Conservation (phyloP, 1,140 invertebrate species). For the Ceratina calcarata region DNA sequence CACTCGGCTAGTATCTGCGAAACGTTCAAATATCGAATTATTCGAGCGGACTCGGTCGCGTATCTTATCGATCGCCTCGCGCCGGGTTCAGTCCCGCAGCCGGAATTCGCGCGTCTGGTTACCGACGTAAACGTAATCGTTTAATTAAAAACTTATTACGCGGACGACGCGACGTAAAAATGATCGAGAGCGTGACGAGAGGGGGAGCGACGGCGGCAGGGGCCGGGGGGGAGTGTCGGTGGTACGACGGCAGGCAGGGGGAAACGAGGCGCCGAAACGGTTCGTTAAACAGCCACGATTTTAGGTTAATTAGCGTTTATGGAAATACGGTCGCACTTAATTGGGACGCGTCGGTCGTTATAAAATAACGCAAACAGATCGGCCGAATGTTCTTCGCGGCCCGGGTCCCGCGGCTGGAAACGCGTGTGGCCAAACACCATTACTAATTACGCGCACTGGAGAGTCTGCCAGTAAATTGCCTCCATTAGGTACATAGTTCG, state of each 20-base stretch:
- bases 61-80: neutral
- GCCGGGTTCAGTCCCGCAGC: neutral
- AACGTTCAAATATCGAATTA: neutral
- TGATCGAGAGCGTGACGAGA: neutral
- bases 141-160: constrained; percentile 33
- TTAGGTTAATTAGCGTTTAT: constrained; percentile 50
- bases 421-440: constrained; percentile 52
- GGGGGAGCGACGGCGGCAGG: too few relatives aligned
- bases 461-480: constrained; percentile 41
- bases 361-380: constrained; percentile 47
- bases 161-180: constrained; percentile 21
- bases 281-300: constrained; percentile 47
- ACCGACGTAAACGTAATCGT: constrained; percentile 12
- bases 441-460: constrained; percentile 42
- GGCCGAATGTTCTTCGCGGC: constrained; percentile 25
- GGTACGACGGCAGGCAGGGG: neutral
- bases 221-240: neutral
- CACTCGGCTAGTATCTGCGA: neutral
- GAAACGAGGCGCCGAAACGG: neutral
- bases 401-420: constrained; percentile 22
- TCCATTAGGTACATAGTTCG: constrained; percentile 42
- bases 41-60: neutral
- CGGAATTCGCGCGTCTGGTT: neutral
- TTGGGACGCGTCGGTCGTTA: constrained; percentile 32
- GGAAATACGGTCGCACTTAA: constrained; percentile 45